These are phyloP conservation scores for Pogonomyrmex barbatus DNA, from an alignment of 1,140 invertebrate genomes.

Conservation along the genomic window DNA sequence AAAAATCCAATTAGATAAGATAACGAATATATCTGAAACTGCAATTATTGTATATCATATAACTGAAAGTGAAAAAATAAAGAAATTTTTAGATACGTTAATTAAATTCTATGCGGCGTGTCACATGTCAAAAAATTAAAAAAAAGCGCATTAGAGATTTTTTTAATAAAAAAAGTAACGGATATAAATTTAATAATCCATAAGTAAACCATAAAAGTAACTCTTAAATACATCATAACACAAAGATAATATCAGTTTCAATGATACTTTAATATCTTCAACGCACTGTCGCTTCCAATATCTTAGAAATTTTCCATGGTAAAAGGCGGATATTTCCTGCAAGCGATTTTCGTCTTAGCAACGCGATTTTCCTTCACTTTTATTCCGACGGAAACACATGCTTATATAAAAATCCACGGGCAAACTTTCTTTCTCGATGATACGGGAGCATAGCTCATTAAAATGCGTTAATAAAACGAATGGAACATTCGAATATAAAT, in stretches of 20 bases:
- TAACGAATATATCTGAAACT: not conserved
- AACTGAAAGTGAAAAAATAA: too few relatives aligned
- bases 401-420: constrained; percentile 17
- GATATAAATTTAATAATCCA: not conserved
- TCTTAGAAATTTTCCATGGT: constrained; percentile 18
- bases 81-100: not conserved
- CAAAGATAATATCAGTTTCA: constrained; percentile 7
- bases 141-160: not conserved
- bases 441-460: not conserved
- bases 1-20: not conserved
- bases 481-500: not conserved
- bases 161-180: not conserved
- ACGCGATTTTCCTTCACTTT: constrained; percentile 16
- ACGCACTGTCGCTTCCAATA: constrained; percentile 3
- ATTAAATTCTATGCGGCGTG: not conserved
- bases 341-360: constrained; percentile 23
- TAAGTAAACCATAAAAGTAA: constrained; percentile 5
- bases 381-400: constrained; percentile 23
- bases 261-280: constrained; percentile 30
- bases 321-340: constrained; percentile 29
- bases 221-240: not conserved
- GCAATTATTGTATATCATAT: not conserved
- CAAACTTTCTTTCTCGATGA: constrained; percentile 22
- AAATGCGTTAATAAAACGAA: constrained; percentile 20
- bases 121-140: not conserved